Conservation (phyloP, 2,888 invertebrate species). For the Melanchra persicariae region DNA sequence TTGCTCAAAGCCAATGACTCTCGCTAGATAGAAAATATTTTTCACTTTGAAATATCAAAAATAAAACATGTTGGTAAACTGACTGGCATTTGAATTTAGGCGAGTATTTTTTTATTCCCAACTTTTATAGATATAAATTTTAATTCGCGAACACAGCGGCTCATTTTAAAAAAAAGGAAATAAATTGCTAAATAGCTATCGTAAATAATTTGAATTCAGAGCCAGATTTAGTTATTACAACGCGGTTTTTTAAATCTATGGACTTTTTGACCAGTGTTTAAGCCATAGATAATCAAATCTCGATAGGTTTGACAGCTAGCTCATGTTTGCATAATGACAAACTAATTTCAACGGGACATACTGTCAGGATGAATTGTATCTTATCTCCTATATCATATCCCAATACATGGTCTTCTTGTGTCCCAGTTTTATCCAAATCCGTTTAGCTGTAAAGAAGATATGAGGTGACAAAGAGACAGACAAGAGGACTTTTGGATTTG, state of each 20-base stretch:
- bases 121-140: not conserved
- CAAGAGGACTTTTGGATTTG: no score
- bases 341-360: not conserved
- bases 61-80: not conserved
- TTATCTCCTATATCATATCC: no score
- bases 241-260: not conserved
- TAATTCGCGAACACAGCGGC: not conserved
- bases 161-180: not conserved
- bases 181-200: not conserved
- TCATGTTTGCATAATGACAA: no score
- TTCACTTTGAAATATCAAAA: not conserved
- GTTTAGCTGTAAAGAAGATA: no score
- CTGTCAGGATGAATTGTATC: no score
- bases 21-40: not conserved
- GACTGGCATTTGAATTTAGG: not conserved
- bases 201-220: not conserved
- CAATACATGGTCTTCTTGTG: no score
- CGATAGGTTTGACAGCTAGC: no score
- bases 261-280: not conserved
- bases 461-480: no score
- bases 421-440: no score
- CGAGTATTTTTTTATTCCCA: not conserved
- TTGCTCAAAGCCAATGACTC: not conserved
- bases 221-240: not conserved
- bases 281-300: no score